Evolutionary conservation across 1,140 invertebrate species (phyloP), one percentile per base, ranked within the genome.

Genomic region (Drosophila sucinea): DNA sequence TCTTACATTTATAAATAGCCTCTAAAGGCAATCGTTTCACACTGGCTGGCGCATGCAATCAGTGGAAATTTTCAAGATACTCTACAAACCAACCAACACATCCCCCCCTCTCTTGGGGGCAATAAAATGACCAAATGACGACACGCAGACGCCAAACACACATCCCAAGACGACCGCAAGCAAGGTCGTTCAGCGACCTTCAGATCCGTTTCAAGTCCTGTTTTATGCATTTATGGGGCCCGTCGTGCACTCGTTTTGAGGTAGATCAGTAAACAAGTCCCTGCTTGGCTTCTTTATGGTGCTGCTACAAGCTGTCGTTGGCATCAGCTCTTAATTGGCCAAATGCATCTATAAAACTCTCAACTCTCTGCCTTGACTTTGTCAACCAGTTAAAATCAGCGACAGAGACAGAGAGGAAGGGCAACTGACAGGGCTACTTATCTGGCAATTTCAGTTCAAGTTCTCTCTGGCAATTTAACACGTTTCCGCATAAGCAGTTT

Each of bases 131-230:
- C 77, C 82, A 85, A 77, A 89, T 83, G 77, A 83, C 79, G 84
- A 80, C 86, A 73, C 68, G 71, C 73, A 77, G 79, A 90, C 86
- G 86, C 86, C 86, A 85, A 85, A 85, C 57, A 75, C 44, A 68
- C 6, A 66, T 60, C 11, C 17, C 54, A 54, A 75, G 65, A 54
- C 78, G 83, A 90, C 83, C 89, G 81, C 81, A 82, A 89, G 89
- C 89, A 90, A 90, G 89, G 89, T 64, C 89, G 89, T 89, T 79
- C 76, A 76, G 80, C 75, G 85, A 89, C 85, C 85, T 89, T 89
- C 70, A 60, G 54, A 40, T 51, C 54, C 23, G 47, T 32, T 29
- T 25, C 38, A 73, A 76, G 75, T 76, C 79, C 73, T 75, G 79
- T 77, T 77, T 65, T 51, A 17, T 17, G 75, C 79, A 66, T 76